phyloP scores from a whole-genome alignment of 2,888 invertebrate genomes.

The Trissoscelio sp. region DNA sequence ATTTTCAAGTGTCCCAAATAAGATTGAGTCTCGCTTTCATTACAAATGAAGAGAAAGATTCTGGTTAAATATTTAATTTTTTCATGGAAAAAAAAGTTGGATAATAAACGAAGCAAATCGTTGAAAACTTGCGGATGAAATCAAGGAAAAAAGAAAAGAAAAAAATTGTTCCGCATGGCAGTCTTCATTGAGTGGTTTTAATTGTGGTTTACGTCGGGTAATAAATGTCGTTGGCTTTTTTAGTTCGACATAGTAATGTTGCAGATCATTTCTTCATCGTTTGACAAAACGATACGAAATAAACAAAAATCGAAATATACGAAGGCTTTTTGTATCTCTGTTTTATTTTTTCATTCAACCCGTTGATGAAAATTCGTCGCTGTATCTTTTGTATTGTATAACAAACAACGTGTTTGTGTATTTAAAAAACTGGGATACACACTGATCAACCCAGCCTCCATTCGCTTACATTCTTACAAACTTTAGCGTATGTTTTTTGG shows the following conservation, averaged over 20 bases:
- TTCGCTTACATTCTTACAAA: constrained; percentile 79
- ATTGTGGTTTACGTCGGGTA: constrained; percentile 69
- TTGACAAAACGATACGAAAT: constrained; percentile 72
- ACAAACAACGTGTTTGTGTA: constrained; percentile 80
- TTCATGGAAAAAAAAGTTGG: too few species aligned
- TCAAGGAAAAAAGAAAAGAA: background rate
- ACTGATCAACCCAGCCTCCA: constrained; percentile 75
- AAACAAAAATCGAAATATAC: constrained; percentile 79
- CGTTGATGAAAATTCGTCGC: constrained; percentile 79
- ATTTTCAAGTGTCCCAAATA: constrained; percentile 4
- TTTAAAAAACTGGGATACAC: constrained; percentile 76
- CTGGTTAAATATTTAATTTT: too few species aligned
- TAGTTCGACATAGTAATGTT: constrained; percentile 51
- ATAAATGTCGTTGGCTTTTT: constrained; percentile 71
- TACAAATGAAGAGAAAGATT: background rate
- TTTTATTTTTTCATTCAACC: constrained; percentile 80
- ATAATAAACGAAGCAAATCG: too few species aligned
- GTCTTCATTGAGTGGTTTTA: constrained; percentile 71
- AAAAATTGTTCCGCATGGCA: constrained; percentile 78
- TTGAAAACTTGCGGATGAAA: constrained; percentile 49
- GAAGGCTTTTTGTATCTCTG: constrained; percentile 80
- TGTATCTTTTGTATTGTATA: constrained; percentile 80
- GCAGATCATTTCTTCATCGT: constrained; percentile 68
- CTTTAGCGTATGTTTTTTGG: constrained; percentile 83
- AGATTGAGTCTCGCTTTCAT: background rate